Evolutionary conservation across 2,888 invertebrate genomes (phyloP), one percentile per base, ranked within the genome.

Genomic region (Sesia apiformis): DNA sequence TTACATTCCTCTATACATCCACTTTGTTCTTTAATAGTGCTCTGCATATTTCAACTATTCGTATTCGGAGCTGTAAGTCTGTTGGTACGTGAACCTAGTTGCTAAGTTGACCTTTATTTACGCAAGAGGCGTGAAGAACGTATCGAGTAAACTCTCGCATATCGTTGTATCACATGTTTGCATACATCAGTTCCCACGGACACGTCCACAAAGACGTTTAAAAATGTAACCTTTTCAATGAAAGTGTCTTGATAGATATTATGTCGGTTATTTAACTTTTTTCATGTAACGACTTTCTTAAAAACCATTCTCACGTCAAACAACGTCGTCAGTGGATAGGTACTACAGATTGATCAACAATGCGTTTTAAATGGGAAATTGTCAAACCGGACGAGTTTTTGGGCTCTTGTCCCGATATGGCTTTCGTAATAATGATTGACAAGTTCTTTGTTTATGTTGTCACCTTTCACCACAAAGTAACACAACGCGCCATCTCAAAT

Each of bases 121-220:
- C 74, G 74, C 78, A 82, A 81, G 77, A 79, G 65, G 72, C 70
- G 76, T 72, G 69, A 84, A 70, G 69, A 83, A 86, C 71, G 63
- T 72, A 70, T 65, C 69, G 63, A 70, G 78, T 74, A 76, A 78
- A 78, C 80, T 71, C 63, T 64, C 63, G 64, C 61, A 66, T 67
- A 60, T 23, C 23, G 40, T 49, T 39, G 43, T 51, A 63, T 62
- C 65, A 62, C 64, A 70, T 74, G 73, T 79, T 75, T 77, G 71
- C 76, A 71, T 72, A 69, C 66, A 69, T 66, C 60, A 58, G 68
- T 86, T 87, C 87, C 76, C 87, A 86, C 84, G 85, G 70, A 69
- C 74, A 64, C 65, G 64, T 64, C 60, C 64, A 64, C n/a, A 52
- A 52, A 50, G 39, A 7, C 38, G 52, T 4, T n/a, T 39, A 7